phyloP scores from a whole-genome alignment of 1,140 invertebrate species.

The Macrobrachium rosenbergii region DNA sequence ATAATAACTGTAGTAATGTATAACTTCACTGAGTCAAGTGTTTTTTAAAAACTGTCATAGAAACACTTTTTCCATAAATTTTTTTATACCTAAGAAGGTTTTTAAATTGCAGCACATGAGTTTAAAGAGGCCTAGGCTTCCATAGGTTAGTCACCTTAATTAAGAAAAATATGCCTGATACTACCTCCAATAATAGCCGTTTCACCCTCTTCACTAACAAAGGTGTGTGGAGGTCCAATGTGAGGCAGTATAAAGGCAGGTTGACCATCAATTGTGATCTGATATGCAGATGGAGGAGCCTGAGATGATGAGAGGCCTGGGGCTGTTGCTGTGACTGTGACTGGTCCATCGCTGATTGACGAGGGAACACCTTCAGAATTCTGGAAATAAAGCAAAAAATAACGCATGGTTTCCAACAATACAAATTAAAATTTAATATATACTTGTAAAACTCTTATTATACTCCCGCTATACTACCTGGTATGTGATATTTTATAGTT shows the following conservation, averaged over 20 bases:
- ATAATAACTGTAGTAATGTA: no score
- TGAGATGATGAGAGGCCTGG: neutral
- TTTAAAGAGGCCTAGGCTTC: neutral
- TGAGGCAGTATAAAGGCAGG: conserved; percentile 48
- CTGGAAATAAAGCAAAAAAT: neutral
- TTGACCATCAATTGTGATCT: conserved; percentile 52
- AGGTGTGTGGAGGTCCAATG: conserved; percentile 17
- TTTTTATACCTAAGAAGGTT: neutral
- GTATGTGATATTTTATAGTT: no score
- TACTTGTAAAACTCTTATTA: no score
- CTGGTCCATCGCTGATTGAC: neutral
- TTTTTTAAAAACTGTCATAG: no score
- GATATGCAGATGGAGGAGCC: conserved; percentile 37
- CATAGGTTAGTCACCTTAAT: no score
- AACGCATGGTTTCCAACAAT: neutral
- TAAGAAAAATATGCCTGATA: neutral
- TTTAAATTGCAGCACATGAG: neutral
- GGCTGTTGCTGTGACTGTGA: neutral
- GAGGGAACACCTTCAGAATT: neutral
- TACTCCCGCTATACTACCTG: no score
- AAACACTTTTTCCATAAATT: neutral
- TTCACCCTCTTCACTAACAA: conserved; percentile 14
- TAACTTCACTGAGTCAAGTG: no score
- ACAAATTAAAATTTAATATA: no score
- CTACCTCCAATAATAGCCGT: conserved; percentile 36